These are phyloP conservation scores for Parotocinclus haroldoi DNA, from an alignment of 2,797 vertebrate genomes.

Conservation along the genomic window DNA sequence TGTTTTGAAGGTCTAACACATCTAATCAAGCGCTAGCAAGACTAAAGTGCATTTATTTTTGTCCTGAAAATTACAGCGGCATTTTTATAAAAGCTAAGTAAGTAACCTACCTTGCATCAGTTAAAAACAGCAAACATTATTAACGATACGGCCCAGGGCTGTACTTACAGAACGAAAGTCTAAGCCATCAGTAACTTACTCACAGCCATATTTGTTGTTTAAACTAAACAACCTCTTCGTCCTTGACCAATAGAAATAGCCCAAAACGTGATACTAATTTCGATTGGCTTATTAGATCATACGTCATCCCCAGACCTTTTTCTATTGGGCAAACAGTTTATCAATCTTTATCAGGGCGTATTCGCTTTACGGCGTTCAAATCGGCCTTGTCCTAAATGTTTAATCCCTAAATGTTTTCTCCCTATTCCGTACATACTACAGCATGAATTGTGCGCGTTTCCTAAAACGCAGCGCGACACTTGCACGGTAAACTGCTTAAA, in stretches of 20 bases:
- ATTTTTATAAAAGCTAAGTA: not conserved
- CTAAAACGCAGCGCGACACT: not conserved
- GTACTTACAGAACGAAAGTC: not conserved
- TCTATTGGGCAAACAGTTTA: conserved; percentile 2
- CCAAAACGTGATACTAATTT: not conserved
- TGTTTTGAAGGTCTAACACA: not conserved
- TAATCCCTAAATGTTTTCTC: too few species aligned
- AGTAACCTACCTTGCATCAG: too few species aligned
- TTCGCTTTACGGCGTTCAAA: not conserved
- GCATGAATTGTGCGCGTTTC: not conserved
- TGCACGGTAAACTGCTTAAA: too few species aligned
- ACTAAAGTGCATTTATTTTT: not conserved
- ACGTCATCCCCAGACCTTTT: accelerated
- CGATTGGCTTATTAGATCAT: conserved; percentile 9
- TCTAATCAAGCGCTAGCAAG: not conserved
- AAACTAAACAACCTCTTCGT: conserved; percentile 27
- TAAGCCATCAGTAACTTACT: not conserved
- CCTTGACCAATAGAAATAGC: conserved; percentile 30
- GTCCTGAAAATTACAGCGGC: not conserved
- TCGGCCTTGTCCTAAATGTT: not conserved
- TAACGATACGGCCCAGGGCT: not conserved
- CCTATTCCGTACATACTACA: not conserved
- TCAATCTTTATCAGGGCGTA: conserved; percentile 16
- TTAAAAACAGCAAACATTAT: not conserved
- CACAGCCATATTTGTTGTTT: conserved; percentile 16